Conservation (phyloP, 2,797 vertebrate species). For the Cryptoblepharus egeriae region DNA sequence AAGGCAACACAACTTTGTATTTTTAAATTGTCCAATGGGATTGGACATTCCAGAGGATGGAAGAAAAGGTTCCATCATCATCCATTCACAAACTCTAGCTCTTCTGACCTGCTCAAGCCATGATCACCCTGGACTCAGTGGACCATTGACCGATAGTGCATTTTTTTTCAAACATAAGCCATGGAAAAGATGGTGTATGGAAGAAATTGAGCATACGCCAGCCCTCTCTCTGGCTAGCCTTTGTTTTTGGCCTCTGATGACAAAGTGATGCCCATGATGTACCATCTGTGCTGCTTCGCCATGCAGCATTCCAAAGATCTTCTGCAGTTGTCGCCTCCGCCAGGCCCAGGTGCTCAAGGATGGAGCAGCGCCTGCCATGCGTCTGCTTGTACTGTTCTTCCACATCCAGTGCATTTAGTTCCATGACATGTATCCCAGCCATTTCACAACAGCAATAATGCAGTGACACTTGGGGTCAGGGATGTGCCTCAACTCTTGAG, state of each 20-base stretch:
- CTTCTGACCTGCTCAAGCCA: not conserved
- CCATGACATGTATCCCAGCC: slow-evolving; percentile 8
- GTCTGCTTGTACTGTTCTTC: not conserved
- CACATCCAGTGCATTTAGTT: not conserved
- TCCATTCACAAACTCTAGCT: not conserved
- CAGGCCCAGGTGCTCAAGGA: not conserved
- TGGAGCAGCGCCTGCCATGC: rapidly evolving
- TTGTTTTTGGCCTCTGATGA: rapidly evolving
- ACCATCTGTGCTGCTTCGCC: not conserved
- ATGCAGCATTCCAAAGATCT: not conserved
- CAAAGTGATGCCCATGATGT: not conserved
- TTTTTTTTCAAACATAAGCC: not conserved
- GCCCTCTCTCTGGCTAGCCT: not conserved
- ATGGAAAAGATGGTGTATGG: not conserved
- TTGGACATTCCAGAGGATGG: not conserved
- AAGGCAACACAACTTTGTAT: not conserved
- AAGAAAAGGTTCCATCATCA: not conserved
- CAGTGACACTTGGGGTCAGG: not conserved
- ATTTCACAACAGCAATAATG: slow-evolving; percentile 73
- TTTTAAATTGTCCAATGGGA: not conserved
- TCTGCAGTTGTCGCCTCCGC: not conserved
- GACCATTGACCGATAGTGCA: no score
- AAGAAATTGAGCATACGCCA: not conserved
- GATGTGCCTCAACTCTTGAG: not conserved
- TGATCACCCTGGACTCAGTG: no score